phyloP scores from a whole-genome alignment of 1,140 invertebrate species.

The Bactericera cockerelli region DNA sequence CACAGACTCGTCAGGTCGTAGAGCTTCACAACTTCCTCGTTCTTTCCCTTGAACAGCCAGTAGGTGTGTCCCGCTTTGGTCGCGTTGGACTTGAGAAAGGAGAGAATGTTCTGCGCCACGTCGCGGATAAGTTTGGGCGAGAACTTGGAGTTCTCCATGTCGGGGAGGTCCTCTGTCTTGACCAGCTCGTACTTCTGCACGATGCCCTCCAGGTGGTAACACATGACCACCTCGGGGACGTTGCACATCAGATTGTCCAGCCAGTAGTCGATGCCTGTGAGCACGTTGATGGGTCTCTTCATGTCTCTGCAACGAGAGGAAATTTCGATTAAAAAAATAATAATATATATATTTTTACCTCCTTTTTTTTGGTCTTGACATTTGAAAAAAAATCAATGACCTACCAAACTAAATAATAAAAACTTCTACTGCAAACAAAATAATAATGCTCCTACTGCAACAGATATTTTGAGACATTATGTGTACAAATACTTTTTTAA shows the following conservation, averaged over 20 bases:
- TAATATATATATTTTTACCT: too few relatives aligned
- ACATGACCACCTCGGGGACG: constrained; percentile 91
- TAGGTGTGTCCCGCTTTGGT: constrained; percentile 92
- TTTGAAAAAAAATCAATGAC: too few relatives aligned
- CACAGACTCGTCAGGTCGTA: constrained; percentile 84
- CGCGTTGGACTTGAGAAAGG: constrained; percentile 82
- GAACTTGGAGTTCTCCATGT: constrained; percentile 68
- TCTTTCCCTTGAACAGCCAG: constrained; percentile 85
- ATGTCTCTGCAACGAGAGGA: constrained; percentile 46
- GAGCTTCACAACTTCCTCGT: constrained; percentile 83
- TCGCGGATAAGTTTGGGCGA: constrained; percentile 74
- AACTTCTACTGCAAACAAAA: too few relatives aligned
- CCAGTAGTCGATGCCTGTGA: constrained; percentile 93
- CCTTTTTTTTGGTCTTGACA: too few relatives aligned
- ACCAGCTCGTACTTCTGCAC: constrained; percentile 89
- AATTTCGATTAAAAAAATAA: too few relatives aligned
- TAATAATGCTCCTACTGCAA: too few relatives aligned
- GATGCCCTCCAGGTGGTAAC: constrained; percentile 82
- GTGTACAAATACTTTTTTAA: too few relatives aligned
- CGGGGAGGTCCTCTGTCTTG: constrained; percentile 84
- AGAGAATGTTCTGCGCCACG: constrained; percentile 83
- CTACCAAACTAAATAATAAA: too few relatives aligned
- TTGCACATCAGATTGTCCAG: constrained; percentile 93
- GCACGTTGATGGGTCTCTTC: constrained; percentile 75
- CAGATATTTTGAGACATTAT: too few relatives aligned